phyloP scores from a whole-genome alignment of 2,888 invertebrate genomes.

The Helicoverpa assulta region DNA sequence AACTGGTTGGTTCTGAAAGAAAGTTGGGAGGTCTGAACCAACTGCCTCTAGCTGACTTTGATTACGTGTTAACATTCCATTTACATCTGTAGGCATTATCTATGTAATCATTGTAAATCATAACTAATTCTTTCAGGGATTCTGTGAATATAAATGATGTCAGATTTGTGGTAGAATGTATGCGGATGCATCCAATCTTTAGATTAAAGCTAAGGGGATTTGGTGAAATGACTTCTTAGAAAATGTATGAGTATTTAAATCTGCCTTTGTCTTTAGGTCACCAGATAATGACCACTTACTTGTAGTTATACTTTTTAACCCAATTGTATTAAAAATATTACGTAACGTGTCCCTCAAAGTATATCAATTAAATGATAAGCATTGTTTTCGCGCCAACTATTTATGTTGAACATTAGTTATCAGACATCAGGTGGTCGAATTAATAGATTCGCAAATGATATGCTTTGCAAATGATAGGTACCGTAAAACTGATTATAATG shows the following conservation, averaged over 20 bases:
- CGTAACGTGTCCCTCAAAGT: conserved; percentile 3
- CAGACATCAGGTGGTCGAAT: conserved; percentile 29
- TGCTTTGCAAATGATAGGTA: background rate
- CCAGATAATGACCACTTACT: background rate
- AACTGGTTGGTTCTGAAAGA: conserved; percentile 46
- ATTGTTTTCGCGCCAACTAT: conserved; percentile 7
- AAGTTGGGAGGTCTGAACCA: conserved; percentile 43
- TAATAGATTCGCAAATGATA: conserved; percentile 21
- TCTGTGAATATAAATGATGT: too few species aligned
- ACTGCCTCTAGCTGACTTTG: background rate
- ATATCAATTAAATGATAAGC: conserved; percentile 31
- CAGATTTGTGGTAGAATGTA: too few species aligned
- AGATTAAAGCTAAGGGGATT: too few species aligned
- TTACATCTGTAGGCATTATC: background rate
- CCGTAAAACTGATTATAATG: conserved; percentile 5
- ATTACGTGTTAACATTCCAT: conserved; percentile 3
- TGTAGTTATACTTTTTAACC: background rate
- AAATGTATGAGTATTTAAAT: too few species aligned
- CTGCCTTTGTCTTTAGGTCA: too few species aligned
- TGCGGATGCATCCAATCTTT: too few species aligned
- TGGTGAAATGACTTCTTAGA: too few species aligned
- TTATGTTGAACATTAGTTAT: conserved; percentile 16
- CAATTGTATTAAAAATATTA: background rate
- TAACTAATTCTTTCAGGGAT: too few species aligned
- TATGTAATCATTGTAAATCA: background rate